These are phyloP conservation scores for Chrysopilus asiliformis DNA, from an alignment of 2,888 invertebrate genomes.

Conservation along the genomic window DNA sequence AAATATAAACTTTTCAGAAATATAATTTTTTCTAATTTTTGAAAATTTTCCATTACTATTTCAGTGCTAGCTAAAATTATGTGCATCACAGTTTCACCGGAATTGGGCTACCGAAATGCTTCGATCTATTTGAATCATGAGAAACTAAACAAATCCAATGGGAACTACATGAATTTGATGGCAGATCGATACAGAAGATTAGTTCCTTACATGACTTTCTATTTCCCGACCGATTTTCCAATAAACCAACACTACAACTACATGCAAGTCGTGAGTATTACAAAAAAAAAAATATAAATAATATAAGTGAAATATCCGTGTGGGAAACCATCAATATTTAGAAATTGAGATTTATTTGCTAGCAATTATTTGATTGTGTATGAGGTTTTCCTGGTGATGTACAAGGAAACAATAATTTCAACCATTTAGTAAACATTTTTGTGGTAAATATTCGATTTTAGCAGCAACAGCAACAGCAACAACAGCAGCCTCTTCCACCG, in stretches of 20 bases:
- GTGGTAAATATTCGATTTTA: too few relatives aligned
- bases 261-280: slow-evolving; percentile 21
- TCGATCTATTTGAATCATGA: slow-evolving; percentile 8
- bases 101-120: slow-evolving; percentile 17
- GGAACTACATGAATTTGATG: slow-evolving; percentile 24
- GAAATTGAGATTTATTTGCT: too few relatives aligned
- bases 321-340: neutral
- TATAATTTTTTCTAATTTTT: too few relatives aligned
- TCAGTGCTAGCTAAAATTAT: too few relatives aligned
- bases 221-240: slow-evolving; percentile 48
- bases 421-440: too few relatives aligned
- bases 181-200: slow-evolving; percentile 57
- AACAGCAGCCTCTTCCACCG: slow-evolving; percentile 8
- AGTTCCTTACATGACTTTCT: slow-evolving; percentile 74
- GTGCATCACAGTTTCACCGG: slow-evolving; percentile 39
- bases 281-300: too few relatives aligned
- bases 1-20: too few relatives aligned
- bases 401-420: too few relatives aligned
- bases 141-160: too few relatives aligned
- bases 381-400: too few relatives aligned
- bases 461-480: slow-evolving; percentile 7
- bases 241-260: slow-evolving; percentile 35
- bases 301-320: neutral
- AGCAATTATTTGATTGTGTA: too few relatives aligned
- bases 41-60: too few relatives aligned